A percentile compares a stretch with the other conserved stretches of the same genome.
These are phyloP conservation scores for Drosophila suboccidentalis DNA, from an alignment of 2,888 invertebrate genomes.

Conservation along the genomic window DNA sequence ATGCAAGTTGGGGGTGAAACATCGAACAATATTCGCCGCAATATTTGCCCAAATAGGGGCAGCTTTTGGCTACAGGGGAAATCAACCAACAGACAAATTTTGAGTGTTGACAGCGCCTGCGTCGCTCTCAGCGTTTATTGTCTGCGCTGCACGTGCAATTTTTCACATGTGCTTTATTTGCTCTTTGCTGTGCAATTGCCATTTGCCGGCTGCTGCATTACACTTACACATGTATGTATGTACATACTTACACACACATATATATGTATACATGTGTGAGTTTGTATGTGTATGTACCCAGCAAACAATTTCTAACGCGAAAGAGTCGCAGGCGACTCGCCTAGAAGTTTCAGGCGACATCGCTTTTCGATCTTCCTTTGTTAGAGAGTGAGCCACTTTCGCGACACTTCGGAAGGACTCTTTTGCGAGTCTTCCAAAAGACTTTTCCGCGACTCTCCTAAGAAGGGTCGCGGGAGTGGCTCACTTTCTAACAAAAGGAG, in stretches of 20 bases:
- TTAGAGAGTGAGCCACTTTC: too few species aligned
- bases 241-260: neutral
- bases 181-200: slow-evolving; percentile 8
- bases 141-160: slow-evolving; percentile 66
- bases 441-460: too few species aligned
- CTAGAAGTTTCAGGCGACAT: too few species aligned
- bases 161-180: slow-evolving; percentile 58
- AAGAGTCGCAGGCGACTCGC: too few species aligned
- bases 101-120: slow-evolving; percentile 46
- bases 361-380: too few species aligned
- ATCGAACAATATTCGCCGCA: slow-evolving; percentile 63
- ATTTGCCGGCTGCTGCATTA: slow-evolving; percentile 49
- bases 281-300: neutral
- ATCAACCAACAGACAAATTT: slow-evolving; percentile 8
- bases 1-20: slow-evolving; percentile 19
- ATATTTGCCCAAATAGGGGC: slow-evolving; percentile 62
- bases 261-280: neutral
- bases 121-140: slow-evolving; percentile 16
- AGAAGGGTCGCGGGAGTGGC: too few species aligned
- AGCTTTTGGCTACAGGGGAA: slow-evolving; percentile 49
- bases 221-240: neutral
- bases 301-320: too few species aligned
- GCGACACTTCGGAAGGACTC: too few species aligned
- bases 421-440: too few species aligned
- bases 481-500: too few species aligned